Conservation (phyloP, 2,888 invertebrate genomes). For the Hermodice carunculata region DNA sequence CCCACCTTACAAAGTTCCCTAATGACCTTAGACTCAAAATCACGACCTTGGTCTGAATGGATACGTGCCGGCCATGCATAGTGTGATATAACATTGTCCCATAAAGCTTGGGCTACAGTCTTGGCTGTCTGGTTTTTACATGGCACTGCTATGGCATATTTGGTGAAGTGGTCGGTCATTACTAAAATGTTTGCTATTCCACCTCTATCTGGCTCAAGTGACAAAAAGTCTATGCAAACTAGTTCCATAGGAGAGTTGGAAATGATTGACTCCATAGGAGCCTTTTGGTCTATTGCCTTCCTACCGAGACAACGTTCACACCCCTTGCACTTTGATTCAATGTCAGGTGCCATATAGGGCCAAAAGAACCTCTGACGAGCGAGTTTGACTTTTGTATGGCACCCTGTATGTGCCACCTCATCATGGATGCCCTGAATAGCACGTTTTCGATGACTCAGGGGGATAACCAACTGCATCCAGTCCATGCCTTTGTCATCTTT, state of each 20-base stretch:
- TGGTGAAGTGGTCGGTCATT: constrained; percentile 36
- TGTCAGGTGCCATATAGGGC: too few species aligned
- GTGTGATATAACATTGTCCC: constrained; percentile 24
- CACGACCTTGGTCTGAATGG: constrained; percentile 13
- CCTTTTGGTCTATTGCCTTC: too few species aligned
- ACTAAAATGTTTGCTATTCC: constrained; percentile 31
- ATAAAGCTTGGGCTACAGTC: constrained; percentile 32
- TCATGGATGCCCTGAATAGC: too few species aligned
- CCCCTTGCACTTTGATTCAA: too few species aligned
- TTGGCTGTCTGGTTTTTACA: constrained; percentile 29
- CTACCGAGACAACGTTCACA: too few species aligned
- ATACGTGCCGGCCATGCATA: constrained; percentile 31
- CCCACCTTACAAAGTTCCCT: neutral
- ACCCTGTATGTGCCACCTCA: too few species aligned
- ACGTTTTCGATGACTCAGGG: too few species aligned
- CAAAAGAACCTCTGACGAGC: too few species aligned
- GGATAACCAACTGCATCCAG: too few species aligned
- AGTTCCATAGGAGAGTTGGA: constrained; percentile 28
- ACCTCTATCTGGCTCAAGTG: constrained; percentile 25
- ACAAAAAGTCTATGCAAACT: constrained; percentile 30
- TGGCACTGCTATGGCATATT: constrained; percentile 30
- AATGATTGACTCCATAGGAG: too few species aligned
- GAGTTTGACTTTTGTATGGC: too few species aligned
- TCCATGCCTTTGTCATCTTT: too few species aligned
- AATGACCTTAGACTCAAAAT: constrained; percentile 5